Evolutionary conservation across 2,797 vertebrate genomes (phyloP), one percentile per base, ranked within the genome.

Genomic region (Tenualosa thibaudeaui): DNA sequence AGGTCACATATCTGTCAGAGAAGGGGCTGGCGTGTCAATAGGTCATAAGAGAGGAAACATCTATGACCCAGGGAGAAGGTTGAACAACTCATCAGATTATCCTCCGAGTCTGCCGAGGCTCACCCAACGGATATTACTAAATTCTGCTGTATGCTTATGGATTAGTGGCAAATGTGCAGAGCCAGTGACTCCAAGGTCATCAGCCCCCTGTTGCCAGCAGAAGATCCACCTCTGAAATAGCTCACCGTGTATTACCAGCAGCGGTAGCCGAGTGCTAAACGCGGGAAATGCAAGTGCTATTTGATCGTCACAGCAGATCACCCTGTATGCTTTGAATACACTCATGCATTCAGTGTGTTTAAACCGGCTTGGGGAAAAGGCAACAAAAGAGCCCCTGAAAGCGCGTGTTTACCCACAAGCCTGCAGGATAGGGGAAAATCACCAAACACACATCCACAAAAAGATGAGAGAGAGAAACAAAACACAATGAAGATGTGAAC

Each of bases 141-240:
- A 71, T 71, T 71, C 26, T 15, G 26, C 15, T 71, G 65, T 71
- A 71, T 71, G 65, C 65, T 13, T 71, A 71, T 71, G 65, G 65
- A 71, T 71, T 31, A 71, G 65, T 37, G 65, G 65, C 53, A 51
- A 51, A 51, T 51, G 50, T 51, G 8, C 50, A 37, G 65, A 15
- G 65, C 65, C 37, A 31, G 26, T 17, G 15, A 17, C 53, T 19
- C 53, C 65, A 71, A 71, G 65, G 65, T 71, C 65, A 24, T 31
- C 26, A 26, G 26, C 24, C 12, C 15, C 53, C 15, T 51, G 53
- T 56, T 0, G 6, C 50, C 12, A 5, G 17, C 53, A 56, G 53
- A 56, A 71, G 65, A 26, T 31, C 26, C 65, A 71, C 65, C 31
- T 31, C 65, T 71, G 65, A 37, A 31, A 71, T 0, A 71, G 65